phyloP scores from a whole-genome alignment of 2,113 vertebrate genomes.

The Pomatorhinus ruficollis region DNA sequence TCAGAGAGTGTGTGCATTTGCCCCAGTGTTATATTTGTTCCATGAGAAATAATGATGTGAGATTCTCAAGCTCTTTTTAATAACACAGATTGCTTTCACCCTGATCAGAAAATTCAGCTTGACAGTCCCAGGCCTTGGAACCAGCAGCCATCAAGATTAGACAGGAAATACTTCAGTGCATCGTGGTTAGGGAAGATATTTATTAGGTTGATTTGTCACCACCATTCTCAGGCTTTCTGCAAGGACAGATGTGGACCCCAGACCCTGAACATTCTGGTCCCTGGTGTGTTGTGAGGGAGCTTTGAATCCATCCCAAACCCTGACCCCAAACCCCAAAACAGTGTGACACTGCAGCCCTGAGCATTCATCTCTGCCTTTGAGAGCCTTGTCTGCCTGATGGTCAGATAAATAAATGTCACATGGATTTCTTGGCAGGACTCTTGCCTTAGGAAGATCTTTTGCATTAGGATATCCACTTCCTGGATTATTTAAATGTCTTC shows the following conservation, averaged over 20 bases:
- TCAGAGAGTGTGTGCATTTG: not conserved
- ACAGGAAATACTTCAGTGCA: not conserved
- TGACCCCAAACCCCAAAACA: no score
- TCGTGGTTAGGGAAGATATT: not conserved
- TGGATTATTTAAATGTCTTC: not conserved
- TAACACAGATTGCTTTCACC: not conserved
- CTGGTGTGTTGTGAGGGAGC: not conserved
- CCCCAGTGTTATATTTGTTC: not conserved
- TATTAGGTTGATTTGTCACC: not conserved
- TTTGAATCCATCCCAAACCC: no score
- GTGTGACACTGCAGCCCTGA: not conserved
- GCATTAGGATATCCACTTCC: not conserved
- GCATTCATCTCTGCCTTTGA: not conserved
- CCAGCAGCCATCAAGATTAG: not conserved
- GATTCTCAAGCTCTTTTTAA: not conserved
- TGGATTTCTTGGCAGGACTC: not conserved
- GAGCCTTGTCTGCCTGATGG: not conserved
- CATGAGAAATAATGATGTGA: conserved; percentile 33
- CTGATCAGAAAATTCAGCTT: not conserved
- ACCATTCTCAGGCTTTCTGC: not conserved
- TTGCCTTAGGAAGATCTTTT: not conserved
- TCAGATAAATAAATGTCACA: not conserved
- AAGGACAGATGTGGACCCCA: not conserved
- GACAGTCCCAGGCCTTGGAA: not conserved
- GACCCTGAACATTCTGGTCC: not conserved